Conservation (phyloP, 2,113 vertebrate species). For the Sisor rabdophorus region DNA sequence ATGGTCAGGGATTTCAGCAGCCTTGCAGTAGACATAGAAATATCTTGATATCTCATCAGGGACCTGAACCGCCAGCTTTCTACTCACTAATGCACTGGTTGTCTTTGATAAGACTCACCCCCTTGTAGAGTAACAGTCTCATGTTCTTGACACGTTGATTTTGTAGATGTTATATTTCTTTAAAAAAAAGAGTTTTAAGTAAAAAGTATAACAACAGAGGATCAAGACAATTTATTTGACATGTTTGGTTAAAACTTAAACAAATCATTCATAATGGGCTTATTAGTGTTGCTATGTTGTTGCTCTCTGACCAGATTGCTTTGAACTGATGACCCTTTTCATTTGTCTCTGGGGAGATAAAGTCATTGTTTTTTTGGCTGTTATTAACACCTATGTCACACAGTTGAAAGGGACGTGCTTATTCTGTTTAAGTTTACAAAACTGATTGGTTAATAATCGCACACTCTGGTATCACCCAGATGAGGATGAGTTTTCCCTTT, state of each 20-base stretch:
- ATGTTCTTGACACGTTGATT: not conserved
- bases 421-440: constrained; percentile 33
- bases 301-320: constrained; percentile 52
- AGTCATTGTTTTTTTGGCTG: constrained; percentile 56
- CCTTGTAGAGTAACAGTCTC: not conserved
- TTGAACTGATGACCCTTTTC: constrained; percentile 60
- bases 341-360: constrained; percentile 49
- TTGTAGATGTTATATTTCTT: too few species aligned
- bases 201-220: not conserved
- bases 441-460: constrained; percentile 27
- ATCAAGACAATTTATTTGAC: not conserved
- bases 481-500: too few species aligned
- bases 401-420: constrained; percentile 39
- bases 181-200: not conserved
- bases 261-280: constrained; percentile 30
- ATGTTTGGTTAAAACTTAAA: not conserved
- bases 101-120: not conserved
- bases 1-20: not conserved
- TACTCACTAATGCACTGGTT: constrained; percentile 22
- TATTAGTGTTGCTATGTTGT: constrained; percentile 24
- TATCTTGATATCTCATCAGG: constrained; percentile 20
- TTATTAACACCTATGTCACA: constrained; percentile 47
- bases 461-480: too few species aligned
- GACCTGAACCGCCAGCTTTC: constrained; percentile 23
- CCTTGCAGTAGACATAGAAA: constrained; percentile 21